Evolutionary conservation across 2,113 vertebrate species (phyloP).

Genomic region (Parotia lawesii): DNA sequence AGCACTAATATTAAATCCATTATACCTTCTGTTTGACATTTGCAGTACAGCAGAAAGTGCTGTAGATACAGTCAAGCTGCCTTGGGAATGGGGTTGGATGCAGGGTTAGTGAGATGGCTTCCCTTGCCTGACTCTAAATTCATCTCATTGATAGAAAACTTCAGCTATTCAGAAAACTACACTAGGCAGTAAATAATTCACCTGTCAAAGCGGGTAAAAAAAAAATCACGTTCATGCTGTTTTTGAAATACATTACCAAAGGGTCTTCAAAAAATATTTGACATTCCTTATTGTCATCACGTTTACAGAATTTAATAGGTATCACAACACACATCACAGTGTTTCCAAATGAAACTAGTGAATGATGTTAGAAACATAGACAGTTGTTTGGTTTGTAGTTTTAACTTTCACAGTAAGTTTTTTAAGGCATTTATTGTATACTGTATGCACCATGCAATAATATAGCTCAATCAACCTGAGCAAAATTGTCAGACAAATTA

Average conservation of each 20-base stretch:
- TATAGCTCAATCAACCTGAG: background rate
- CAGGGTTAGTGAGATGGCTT: slow-evolving; percentile 70
- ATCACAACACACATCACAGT: slow-evolving; percentile 41
- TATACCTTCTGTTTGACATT: slow-evolving; percentile 77
- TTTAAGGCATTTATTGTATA: background rate
- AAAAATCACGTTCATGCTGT: background rate
- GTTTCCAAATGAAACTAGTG: slow-evolving; percentile 31
- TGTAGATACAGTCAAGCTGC: slow-evolving; percentile 78
- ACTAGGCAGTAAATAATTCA: slow-evolving; percentile 57
- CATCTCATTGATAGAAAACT: slow-evolving; percentile 69
- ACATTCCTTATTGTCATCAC: slow-evolving; percentile 44
- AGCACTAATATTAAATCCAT: slow-evolving; percentile 82
- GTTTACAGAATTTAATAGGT: slow-evolving; percentile 48
- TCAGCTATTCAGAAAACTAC: slow-evolving; percentile 50
- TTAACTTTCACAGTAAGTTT: background rate
- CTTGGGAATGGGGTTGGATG: slow-evolving; percentile 69
- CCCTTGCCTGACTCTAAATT: slow-evolving; percentile 71
- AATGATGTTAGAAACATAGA: background rate
- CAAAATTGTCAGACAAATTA: background rate
- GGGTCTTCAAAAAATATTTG: slow-evolving; percentile 41
- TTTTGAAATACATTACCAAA: slow-evolving; percentile 60
- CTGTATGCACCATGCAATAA: background rate
- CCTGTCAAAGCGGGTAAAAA: background rate
- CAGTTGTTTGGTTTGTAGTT: background rate
- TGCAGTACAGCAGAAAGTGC: slow-evolving; percentile 75